These are phyloP conservation scores for Erinaceus europaeus DNA, from an alignment of 2,113 vertebrate genomes.

Conservation along the genomic window DNA sequence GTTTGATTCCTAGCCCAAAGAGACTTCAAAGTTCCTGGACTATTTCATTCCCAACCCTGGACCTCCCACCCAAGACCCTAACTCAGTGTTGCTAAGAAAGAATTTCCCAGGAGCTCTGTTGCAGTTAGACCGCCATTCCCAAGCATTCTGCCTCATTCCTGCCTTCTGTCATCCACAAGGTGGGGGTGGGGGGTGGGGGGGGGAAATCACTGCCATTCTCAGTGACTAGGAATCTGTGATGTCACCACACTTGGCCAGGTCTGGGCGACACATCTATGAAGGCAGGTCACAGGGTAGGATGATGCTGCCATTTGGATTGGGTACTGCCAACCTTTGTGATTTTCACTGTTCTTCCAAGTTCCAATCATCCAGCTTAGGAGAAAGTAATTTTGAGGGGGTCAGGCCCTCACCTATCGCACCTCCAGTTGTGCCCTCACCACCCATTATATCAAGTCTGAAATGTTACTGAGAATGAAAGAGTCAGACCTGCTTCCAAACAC, in stretches of 20 bases:
- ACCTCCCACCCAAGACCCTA: not conserved
- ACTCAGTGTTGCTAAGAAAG: not conserved
- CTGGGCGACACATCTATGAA: not conserved
- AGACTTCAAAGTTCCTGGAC: not conserved
- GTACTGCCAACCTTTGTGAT: too few relatives aligned
- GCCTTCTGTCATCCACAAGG: too few relatives aligned
- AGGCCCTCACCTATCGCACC: not conserved
- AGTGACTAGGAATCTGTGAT: too few relatives aligned
- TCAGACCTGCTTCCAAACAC: too few relatives aligned
- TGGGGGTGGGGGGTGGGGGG: too few relatives aligned
- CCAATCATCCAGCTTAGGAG: not conserved
- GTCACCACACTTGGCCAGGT: too few relatives aligned
- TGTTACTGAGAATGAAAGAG: not conserved
- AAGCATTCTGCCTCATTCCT: not conserved
- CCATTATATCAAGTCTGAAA: not conserved
- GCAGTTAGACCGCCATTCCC: not conserved
- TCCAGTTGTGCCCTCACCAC: not conserved
- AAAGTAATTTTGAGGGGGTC: not conserved
- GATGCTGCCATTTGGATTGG: too few relatives aligned
- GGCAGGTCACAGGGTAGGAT: not conserved
- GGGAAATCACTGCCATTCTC: too few relatives aligned
- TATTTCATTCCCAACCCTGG: not conserved
- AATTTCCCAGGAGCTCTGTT: not conserved
- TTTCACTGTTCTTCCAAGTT: too few relatives aligned
- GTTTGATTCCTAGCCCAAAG: rapidly evolving